Conservation (phyloP, 1,140 invertebrate genomes). For the Zaprionus inermis region DNA sequence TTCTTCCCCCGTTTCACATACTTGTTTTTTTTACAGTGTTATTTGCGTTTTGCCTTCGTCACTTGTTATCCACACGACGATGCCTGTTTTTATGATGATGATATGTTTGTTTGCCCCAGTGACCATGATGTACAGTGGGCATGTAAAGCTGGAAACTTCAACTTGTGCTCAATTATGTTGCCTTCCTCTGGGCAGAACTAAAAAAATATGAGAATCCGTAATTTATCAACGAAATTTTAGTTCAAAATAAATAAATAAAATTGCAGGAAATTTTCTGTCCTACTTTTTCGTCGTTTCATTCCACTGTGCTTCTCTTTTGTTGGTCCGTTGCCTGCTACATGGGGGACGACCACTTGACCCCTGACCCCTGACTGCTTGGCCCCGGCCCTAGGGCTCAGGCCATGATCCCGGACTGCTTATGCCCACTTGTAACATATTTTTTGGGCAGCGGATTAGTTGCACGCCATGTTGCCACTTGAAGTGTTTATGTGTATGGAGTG, state of each 20-base stretch:
- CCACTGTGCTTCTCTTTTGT: neutral
- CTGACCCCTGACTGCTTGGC: slow-evolving; percentile 18
- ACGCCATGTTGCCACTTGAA: slow-evolving; percentile 83
- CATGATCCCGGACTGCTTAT: slow-evolving; percentile 45
- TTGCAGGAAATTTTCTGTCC: neutral
- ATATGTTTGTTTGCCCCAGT: slow-evolving; percentile 43
- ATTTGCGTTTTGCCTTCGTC: slow-evolving; percentile 32
- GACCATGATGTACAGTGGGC: slow-evolving; percentile 45
- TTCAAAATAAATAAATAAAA: too few relatives aligned
- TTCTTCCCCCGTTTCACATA: neutral
- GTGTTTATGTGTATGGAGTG: slow-evolving; percentile 74
- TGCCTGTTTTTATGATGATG: slow-evolving; percentile 71
- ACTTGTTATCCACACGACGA: slow-evolving; percentile 39
- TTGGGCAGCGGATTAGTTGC: slow-evolving; percentile 80
- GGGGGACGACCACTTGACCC: slow-evolving; percentile 10
- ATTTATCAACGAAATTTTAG: too few relatives aligned
- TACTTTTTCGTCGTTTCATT: neutral
- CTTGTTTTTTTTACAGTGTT: slow-evolving; percentile 33
- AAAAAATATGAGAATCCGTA: too few relatives aligned
- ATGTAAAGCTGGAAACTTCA: too few relatives aligned
- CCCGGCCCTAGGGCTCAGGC: neutral
- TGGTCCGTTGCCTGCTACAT: slow-evolving; percentile 24
- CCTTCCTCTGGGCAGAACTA: too few relatives aligned
- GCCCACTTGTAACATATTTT: slow-evolving; percentile 82
- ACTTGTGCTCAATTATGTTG: too few relatives aligned